Percentiles rank a stretch among this genome's conserved stretches.
Conservation (phyloP, 2,888 invertebrate species). For the Ophioninae sp. region DNA sequence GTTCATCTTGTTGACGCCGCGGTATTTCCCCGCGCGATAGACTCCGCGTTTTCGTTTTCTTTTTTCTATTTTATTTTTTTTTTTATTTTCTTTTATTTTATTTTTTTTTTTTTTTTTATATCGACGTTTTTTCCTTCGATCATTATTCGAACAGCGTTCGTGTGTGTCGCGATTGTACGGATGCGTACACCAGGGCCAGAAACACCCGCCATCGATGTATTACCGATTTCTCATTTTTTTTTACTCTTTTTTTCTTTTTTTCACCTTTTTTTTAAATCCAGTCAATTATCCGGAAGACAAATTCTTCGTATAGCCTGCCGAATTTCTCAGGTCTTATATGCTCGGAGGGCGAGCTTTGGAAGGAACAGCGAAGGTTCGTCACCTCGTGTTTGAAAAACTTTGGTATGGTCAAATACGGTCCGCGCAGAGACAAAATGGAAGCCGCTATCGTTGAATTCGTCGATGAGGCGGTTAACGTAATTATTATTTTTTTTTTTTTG, state of each 20-base stretch:
- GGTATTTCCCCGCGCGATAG: conserved; percentile 68
- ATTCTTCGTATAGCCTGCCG: too few relatives aligned
- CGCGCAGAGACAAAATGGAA: conserved; percentile 85
- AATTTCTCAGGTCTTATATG: conserved; percentile 88
- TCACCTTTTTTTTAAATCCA: not conserved
- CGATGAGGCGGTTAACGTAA: conserved; percentile 82
- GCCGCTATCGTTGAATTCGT: conserved; percentile 85
- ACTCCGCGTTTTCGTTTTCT: conserved; percentile 58
- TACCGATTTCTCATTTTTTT: not conserved
- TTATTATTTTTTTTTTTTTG: not conserved
- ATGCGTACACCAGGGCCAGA: not conserved
- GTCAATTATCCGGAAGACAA: not conserved
- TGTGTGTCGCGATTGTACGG: not conserved
- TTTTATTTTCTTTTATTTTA: conserved; percentile 59
- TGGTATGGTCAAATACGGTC: conserved; percentile 86
- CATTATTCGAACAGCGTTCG: conserved; percentile 20
- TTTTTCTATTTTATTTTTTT: not conserved
- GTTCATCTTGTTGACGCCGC: conserved; percentile 61
- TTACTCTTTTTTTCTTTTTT: too few relatives aligned
- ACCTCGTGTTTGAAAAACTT: conserved; percentile 88
- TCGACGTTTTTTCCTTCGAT: not conserved
- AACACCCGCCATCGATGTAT: not conserved
- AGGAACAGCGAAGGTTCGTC: conserved; percentile 90
- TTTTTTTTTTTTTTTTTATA: conserved; percentile 12
- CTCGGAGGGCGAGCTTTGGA: conserved; percentile 91